These are phyloP conservation scores for Apostichopus japonicus DNA, from an alignment of 35 echinoderm and acorn worm species.

Conservation along the genomic window DNA sequence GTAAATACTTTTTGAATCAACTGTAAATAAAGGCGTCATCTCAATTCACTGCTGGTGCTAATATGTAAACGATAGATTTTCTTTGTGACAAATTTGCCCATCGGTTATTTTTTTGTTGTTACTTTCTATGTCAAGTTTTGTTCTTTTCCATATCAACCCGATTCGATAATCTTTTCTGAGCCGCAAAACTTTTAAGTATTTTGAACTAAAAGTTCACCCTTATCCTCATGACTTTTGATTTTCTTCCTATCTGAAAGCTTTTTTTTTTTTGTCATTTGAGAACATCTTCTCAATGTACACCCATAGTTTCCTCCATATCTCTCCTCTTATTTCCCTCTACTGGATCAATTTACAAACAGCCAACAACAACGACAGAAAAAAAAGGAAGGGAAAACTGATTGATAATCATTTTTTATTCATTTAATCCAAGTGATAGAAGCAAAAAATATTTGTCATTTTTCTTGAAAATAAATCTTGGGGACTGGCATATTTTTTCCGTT, in stretches of 20 bases:
- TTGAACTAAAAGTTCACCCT: slow-evolving; percentile 15
- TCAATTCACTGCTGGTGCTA: too few species aligned
- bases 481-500: background rate
- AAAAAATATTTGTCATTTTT: background rate
- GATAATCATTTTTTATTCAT: slow-evolving; percentile 21
- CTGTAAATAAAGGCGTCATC: too few species aligned
- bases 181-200: background rate
- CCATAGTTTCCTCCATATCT: background rate
- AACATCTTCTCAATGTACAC: background rate
- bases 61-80: too few species aligned
- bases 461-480: background rate
- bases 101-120: too few species aligned
- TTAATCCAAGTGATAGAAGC: background rate
- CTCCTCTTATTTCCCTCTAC: background rate
- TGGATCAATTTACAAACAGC: background rate
- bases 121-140: too few species aligned
- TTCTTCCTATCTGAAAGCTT: too few species aligned
- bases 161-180: too few species aligned
- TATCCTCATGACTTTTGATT: too few species aligned
- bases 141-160: too few species aligned
- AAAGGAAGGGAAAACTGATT: background rate
- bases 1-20: too few species aligned
- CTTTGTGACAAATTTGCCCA: too few species aligned
- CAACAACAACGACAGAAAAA: background rate
- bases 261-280: background rate